Evolutionary conservation across 1,140 invertebrate species (phyloP).

Genomic region (Apis laboriosa): DNA sequence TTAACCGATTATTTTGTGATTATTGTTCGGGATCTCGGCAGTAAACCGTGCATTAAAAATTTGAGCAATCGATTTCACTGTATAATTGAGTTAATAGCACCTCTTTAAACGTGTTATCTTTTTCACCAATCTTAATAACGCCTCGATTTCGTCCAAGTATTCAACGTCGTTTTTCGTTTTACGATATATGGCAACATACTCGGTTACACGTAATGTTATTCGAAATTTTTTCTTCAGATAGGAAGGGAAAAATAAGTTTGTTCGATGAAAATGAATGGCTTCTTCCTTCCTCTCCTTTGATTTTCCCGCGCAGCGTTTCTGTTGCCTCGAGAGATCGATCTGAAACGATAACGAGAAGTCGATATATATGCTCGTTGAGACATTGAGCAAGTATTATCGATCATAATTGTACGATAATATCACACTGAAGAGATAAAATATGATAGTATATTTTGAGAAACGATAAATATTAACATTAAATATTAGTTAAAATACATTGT

Average conservation of each 20-base stretch:
- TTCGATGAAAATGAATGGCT: background rate
- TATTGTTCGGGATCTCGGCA: background rate
- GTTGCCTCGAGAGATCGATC: background rate
- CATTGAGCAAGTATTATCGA: slow-evolving; percentile 12
- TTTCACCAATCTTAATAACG: background rate
- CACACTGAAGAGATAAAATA: too few relatives aligned
- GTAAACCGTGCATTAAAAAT: background rate
- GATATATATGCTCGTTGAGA: background rate
- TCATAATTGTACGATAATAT: background rate
- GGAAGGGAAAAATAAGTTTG: background rate
- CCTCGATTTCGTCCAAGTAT: background rate
- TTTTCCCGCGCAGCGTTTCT: background rate
- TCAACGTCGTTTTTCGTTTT: background rate
- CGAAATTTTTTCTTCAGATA: background rate
- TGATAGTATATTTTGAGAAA: background rate
- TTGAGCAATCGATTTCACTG: background rate
- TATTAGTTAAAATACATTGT: too few relatives aligned
- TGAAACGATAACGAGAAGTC: slow-evolving; percentile 26
- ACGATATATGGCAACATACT: background rate
- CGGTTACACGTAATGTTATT: background rate
- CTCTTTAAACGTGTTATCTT: background rate
- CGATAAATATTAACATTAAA: too few relatives aligned
- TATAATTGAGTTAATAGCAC: background rate
- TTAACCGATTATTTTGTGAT: background rate
- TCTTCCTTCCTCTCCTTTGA: background rate